phyloP scores from a whole-genome alignment of 1,140 invertebrate genomes.

The Pteromalus puparum region DNA sequence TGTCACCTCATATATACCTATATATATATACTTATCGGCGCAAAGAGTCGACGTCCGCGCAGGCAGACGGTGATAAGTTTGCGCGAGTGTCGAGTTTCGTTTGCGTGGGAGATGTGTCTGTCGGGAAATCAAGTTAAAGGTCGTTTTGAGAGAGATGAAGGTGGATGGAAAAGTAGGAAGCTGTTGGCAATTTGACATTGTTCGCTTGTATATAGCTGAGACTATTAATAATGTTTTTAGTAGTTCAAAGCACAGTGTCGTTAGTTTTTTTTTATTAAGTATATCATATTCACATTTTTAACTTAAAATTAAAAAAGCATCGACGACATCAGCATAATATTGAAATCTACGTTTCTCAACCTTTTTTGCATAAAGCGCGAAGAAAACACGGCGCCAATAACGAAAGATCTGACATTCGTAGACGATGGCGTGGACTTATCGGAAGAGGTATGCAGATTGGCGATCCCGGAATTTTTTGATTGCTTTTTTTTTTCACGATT shows the following conservation, averaged over 20 bases:
- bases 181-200: too few relatives aligned
- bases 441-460: slow-evolving; percentile 46
- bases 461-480: background rate
- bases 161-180: background rate
- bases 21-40: background rate
- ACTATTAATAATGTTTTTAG: too few relatives aligned
- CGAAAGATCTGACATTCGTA: slow-evolving; percentile 46
- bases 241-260: too few relatives aligned
- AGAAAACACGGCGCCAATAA: slow-evolving; percentile 44
- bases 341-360: background rate
- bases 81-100: background rate
- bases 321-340: background rate
- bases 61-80: background rate
- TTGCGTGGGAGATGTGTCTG: background rate
- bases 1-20: background rate
- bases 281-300: background rate
- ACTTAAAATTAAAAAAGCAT: background rate
- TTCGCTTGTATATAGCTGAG: too few relatives aligned
- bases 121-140: background rate
- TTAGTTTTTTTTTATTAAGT: too few relatives aligned
- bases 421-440: slow-evolving; percentile 50
- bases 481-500: background rate
- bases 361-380: slow-evolving; percentile 43
- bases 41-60: background rate
- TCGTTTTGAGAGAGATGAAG: background rate